Percentiles rank a stretch among this genome's conserved stretches.
Conservation (phyloP, 1,140 invertebrate genomes). For the Nasonia longicornis region DNA sequence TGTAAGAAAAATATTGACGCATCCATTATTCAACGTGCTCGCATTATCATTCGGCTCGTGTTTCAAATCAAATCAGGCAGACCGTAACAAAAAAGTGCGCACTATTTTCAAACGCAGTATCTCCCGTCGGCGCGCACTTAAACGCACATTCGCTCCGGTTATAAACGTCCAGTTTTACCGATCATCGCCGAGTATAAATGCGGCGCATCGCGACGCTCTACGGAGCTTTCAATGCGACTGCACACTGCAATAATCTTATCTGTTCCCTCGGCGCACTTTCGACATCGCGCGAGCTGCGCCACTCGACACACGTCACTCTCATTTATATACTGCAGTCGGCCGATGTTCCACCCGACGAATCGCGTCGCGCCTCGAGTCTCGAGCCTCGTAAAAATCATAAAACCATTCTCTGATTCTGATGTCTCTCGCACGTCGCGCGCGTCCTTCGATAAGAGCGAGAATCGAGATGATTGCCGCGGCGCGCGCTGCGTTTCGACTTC, state of each 20-base stretch:
- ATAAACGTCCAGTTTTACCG: slow-evolving; percentile 24
- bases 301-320: slow-evolving; percentile 12
- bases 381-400: slow-evolving; percentile 31
- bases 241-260: slow-evolving; percentile 22
- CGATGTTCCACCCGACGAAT: slow-evolving; percentile 29
- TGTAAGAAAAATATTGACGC: neutral
- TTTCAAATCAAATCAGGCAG: neutral
- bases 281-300: neutral
- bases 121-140: no score
- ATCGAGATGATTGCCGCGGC: slow-evolving; percentile 3
- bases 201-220: neutral
- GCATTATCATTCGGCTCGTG: neutral
- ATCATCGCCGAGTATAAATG: slow-evolving; percentile 15
- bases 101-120: neutral
- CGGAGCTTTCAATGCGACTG: neutral
- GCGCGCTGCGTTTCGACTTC: neutral
- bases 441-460: slow-evolving; percentile 36
- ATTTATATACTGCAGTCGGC: slow-evolving; percentile 24
- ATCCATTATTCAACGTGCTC: neutral
- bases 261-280: neutral
- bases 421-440: neutral
- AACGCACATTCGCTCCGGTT: neutral
- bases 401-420: slow-evolving; percentile 4
- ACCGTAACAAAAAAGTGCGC: neutral
- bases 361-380: neutral